These are phyloP conservation scores for Smutsia temminckii DNA, from an alignment of 2,797 vertebrate genomes.

Conservation along the genomic window DNA sequence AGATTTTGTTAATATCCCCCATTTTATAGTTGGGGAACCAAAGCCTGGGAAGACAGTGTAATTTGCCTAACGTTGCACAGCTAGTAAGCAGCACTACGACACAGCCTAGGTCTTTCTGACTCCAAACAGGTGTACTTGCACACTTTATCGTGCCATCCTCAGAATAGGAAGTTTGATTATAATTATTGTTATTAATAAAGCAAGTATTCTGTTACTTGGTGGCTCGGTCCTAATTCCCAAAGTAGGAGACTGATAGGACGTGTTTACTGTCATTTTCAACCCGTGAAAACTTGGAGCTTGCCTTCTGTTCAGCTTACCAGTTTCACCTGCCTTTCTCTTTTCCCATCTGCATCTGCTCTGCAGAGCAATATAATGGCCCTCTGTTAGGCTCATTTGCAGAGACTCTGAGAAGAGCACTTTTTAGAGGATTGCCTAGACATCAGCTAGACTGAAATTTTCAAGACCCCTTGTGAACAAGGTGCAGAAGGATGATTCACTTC, in stretches of 20 bases:
- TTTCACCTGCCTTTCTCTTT: background rate
- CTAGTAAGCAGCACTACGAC: background rate
- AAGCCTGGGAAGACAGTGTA: background rate
- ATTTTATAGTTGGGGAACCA: background rate
- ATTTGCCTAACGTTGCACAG: background rate
- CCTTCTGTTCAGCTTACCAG: background rate
- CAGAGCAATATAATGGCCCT: background rate
- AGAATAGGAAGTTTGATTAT: background rate
- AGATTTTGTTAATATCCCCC: background rate
- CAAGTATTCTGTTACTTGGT: background rate
- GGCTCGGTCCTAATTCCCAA: background rate
- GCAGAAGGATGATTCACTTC: background rate
- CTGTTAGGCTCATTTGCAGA: rapidly evolving
- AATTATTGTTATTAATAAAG: background rate
- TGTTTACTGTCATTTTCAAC: background rate
- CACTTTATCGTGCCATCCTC: background rate
- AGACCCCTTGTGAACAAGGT: background rate
- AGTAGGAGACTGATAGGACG: background rate
- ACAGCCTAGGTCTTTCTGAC: background rate
- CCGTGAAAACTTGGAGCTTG: background rate
- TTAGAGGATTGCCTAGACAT: background rate
- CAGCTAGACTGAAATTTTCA: background rate
- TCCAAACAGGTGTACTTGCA: background rate
- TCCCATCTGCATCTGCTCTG: background rate
- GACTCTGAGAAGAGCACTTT: background rate